Evolutionary conservation across 2,113 vertebrate species (phyloP).

Genomic region (Calidris pugnax): DNA sequence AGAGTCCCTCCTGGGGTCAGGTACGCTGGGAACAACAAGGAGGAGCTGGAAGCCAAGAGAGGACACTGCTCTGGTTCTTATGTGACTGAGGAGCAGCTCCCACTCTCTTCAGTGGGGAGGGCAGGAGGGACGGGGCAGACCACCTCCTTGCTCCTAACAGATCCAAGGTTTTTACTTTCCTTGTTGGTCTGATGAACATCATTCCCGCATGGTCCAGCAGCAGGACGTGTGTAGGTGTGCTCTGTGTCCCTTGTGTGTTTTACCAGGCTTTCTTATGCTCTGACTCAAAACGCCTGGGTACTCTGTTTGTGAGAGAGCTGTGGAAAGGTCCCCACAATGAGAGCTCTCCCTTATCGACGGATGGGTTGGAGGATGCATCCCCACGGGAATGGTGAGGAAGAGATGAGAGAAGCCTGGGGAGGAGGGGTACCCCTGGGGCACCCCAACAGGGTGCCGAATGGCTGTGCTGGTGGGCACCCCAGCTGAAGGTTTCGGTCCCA

Average conservation of each 20-base stretch:
- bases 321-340: neutral
- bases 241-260: neutral
- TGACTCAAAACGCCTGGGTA: neutral
- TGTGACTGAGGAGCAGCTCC: neutral
- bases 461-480: neutral
- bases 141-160: neutral
- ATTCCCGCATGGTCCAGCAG: neutral
- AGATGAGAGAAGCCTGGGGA: neutral
- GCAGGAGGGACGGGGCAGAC: fast-evolving
- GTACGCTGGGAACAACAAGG: neutral
- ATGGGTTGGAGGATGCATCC: neutral
- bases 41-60: neutral
- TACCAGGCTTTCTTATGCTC: neutral
- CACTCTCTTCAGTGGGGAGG: neutral
- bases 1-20: neutral
- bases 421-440: neutral
- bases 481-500: neutral
- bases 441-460: fast-evolving
- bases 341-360: fast-evolving
- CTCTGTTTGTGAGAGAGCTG: fast-evolving
- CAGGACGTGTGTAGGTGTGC: fast-evolving
- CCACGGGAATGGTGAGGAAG: neutral
- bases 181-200: neutral
- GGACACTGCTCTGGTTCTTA: neutral
- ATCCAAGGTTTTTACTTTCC: neutral